phyloP scores from a whole-genome alignment of 2,113 vertebrate genomes.

The Oreocharis arfaki region DNA sequence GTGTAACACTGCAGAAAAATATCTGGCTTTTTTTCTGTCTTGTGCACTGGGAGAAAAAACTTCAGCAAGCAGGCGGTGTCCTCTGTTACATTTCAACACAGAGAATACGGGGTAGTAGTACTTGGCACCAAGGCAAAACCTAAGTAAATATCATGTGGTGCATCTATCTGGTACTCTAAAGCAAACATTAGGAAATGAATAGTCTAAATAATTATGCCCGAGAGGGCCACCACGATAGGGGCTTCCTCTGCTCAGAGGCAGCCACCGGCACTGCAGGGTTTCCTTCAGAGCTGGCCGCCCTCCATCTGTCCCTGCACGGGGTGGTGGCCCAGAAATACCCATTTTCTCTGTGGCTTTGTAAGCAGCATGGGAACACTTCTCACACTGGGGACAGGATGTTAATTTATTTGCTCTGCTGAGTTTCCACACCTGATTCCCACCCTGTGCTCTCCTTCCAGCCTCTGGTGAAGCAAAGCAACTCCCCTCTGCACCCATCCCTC shows the following conservation, averaged over 20 bases:
- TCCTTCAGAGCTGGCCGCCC: background rate
- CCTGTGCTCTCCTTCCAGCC: background rate
- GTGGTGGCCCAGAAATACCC: background rate
- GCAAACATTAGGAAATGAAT: slow-evolving; percentile 13
- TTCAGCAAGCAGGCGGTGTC: background rate
- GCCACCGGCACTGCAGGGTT: rapidly evolving
- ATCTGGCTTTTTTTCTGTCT: background rate
- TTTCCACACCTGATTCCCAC: background rate
- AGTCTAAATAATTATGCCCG: background rate
- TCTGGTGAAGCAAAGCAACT: background rate
- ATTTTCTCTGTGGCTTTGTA: background rate
- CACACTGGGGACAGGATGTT: background rate
- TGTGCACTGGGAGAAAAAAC: background rate
- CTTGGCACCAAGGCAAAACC: background rate
- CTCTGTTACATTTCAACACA: background rate
- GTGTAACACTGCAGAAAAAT: background rate
- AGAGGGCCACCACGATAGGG: background rate
- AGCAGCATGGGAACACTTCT: background rate
- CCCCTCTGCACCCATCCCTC: background rate
- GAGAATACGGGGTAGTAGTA: background rate
- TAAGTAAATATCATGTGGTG: background rate
- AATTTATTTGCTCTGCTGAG: background rate
- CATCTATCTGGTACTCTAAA: background rate
- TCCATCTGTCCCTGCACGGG: rapidly evolving
- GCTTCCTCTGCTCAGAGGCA: background rate